A percentile compares a stretch with the other conserved stretches of the same genome.
Evolutionary conservation across 2,797 vertebrate genomes (phyloP).

Genomic region (Avahi laniger): DNA sequence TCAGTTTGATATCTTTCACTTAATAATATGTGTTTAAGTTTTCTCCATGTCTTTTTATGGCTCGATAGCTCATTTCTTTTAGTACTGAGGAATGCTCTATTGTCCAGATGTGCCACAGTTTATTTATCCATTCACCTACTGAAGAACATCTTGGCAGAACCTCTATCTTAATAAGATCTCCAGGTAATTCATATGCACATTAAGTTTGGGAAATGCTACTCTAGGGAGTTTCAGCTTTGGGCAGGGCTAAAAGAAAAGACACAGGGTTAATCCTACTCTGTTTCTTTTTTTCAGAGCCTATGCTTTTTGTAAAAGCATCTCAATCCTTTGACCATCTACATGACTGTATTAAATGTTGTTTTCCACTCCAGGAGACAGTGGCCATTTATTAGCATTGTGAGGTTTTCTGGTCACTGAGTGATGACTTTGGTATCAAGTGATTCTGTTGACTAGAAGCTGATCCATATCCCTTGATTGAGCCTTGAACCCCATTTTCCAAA

Average conservation of each 20-base stretch:
- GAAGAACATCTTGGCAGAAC: background rate
- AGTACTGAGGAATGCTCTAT: background rate
- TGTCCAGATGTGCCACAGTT: background rate
- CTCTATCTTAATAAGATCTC: background rate
- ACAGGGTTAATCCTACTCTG: background rate
- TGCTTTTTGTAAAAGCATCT: background rate
- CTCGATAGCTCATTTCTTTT: background rate
- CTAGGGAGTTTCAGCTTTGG: background rate
- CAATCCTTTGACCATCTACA: background rate
- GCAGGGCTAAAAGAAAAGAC: background rate
- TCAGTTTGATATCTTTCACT: background rate
- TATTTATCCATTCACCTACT: background rate
- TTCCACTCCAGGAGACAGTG: background rate
- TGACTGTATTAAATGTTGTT: background rate
- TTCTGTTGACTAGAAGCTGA: background rate
- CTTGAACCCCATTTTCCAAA: background rate
- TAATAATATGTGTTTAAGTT: background rate
- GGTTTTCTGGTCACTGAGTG: background rate
- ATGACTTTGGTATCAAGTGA: background rate
- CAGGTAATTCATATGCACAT: background rate
- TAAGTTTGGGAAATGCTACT: background rate
- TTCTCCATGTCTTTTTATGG: background rate
- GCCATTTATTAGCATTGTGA: background rate
- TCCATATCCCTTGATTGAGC: background rate
- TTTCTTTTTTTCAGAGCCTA: background rate